Conservation (phyloP, 2,888 invertebrate species). For the Antheraea assamensis region DNA sequence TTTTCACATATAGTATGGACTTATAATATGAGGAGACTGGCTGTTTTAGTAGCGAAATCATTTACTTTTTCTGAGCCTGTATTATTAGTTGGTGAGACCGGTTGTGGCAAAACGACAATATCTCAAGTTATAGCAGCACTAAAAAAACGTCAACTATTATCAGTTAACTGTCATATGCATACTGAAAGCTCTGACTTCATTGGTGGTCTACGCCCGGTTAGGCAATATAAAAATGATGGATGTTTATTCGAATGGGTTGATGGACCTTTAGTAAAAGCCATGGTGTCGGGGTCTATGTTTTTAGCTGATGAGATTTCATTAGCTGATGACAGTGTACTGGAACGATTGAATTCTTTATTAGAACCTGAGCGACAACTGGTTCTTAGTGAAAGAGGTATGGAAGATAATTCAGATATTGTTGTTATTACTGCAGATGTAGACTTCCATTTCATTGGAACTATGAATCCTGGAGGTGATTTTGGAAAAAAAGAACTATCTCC, state of each 20-base stretch:
- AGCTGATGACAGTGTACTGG: slow-evolving; percentile 98
- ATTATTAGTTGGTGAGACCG: slow-evolving; percentile 97
- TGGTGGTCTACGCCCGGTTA: slow-evolving; percentile 95
- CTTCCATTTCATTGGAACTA: slow-evolving; percentile 97
- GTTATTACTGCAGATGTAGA: slow-evolving; percentile 86
- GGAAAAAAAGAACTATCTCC: slow-evolving; percentile 99
- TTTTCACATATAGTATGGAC: slow-evolving; percentile 97
- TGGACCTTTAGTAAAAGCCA: slow-evolving; percentile 95
- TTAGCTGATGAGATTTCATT: slow-evolving; percentile 99
- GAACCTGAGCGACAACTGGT: slow-evolving; percentile 96
- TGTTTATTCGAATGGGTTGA: slow-evolving; percentile 98
- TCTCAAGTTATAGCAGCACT: slow-evolving; percentile 93
- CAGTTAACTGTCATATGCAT: slow-evolving; percentile 99
- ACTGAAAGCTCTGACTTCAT: slow-evolving; percentile 99
- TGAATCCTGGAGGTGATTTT: slow-evolving; percentile 99
- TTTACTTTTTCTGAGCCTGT: slow-evolving; percentile 96
- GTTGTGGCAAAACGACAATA: slow-evolving; percentile 98
- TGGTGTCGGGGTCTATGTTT: slow-evolving; percentile 94
- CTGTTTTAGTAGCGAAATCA: slow-evolving; percentile 90
- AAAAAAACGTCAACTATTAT: slow-evolving; percentile 85
- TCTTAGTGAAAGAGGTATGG: slow-evolving; percentile 94
- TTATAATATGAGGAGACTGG: slow-evolving; percentile 91
- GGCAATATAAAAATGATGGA: slow-evolving; percentile 83
- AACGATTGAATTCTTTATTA: slow-evolving; percentile 97
- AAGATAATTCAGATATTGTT: slow-evolving; percentile 80